phyloP scores from a whole-genome alignment of 2,797 vertebrate genomes.

The Peromyscus melanophrys region DNA sequence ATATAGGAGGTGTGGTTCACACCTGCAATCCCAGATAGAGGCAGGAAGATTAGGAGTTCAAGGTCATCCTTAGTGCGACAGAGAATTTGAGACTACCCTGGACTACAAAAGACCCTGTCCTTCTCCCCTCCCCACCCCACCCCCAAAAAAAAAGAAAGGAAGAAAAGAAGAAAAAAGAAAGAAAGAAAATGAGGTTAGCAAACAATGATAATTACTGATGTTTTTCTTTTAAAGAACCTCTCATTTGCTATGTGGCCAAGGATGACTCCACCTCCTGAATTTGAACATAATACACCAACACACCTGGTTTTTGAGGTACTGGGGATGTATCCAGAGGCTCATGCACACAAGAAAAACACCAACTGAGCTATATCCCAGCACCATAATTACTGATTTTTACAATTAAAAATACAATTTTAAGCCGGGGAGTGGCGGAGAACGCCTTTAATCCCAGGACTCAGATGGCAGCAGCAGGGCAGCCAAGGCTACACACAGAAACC shows the following conservation, averaged over 20 bases:
- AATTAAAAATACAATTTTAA: neutral
- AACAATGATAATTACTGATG: neutral
- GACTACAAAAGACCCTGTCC: too few relatives aligned
- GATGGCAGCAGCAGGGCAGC: neutral
- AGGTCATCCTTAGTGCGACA: too few relatives aligned
- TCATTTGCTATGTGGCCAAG: neutral
- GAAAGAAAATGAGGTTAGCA: neutral
- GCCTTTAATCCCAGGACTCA: neutral
- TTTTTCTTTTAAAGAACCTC: neutral
- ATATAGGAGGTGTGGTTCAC: neutral
- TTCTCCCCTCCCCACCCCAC: too few relatives aligned
- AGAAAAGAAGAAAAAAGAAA: neutral
- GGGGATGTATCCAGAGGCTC: neutral
- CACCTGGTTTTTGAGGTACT: neutral
- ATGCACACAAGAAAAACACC: neutral
- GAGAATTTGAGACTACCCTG: too few relatives aligned
- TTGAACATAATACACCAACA: neutral
- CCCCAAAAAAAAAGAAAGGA: neutral
- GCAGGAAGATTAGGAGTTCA: too few relatives aligned
- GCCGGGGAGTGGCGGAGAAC: neutral
- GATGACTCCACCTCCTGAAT: neutral
- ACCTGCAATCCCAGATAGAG: neutral
- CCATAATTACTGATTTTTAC: slow-evolving; percentile 42
- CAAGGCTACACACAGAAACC: neutral
- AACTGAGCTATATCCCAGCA: neutral